Conservation (phyloP, 2,113 vertebrate genomes). For the Corythaeola cristata region DNA sequence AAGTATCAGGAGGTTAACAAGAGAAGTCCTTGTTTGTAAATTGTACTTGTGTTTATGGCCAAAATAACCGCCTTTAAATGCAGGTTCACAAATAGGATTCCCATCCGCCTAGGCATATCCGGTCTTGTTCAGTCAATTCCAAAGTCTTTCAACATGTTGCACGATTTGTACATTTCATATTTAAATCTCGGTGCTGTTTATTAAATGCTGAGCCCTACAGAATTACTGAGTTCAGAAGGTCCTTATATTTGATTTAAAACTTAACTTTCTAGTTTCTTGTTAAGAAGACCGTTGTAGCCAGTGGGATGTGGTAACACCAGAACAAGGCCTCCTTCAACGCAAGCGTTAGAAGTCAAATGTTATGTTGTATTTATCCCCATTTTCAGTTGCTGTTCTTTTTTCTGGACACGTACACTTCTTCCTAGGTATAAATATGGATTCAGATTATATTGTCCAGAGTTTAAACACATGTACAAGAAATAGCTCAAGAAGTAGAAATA, state of each 20-base stretch:
- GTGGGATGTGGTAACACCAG: neutral
- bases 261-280: neutral
- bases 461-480: neutral
- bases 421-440: neutral
- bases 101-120: neutral
- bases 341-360: neutral
- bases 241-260: neutral
- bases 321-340: neutral
- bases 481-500: neutral
- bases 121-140: neutral
- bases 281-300: neutral
- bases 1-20: neutral
- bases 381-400: neutral
- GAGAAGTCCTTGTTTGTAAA: constrained; percentile 4
- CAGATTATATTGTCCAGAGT: neutral
- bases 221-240: neutral
- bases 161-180: neutral
- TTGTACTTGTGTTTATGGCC: neutral
- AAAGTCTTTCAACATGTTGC: neutral
- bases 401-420: neutral
- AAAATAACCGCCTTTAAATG: neutral
- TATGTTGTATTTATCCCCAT: neutral
- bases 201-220: neutral
- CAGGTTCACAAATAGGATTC: neutral
- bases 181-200: neutral